Evolutionary conservation across 2,888 invertebrate species (phyloP).

Genomic region (Torymus tubicola): DNA sequence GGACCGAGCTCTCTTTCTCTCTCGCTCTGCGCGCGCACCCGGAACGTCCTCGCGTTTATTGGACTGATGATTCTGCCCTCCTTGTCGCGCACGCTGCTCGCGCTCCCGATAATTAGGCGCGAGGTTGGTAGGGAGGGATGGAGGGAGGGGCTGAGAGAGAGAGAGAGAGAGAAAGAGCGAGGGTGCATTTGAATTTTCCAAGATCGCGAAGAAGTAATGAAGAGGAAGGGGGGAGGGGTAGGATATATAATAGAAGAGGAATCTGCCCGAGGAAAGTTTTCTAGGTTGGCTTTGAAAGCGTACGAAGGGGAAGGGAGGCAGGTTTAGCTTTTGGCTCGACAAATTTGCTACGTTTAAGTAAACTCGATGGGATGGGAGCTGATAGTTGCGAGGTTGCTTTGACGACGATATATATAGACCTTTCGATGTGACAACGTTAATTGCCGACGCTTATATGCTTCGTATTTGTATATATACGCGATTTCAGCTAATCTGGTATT

Average conservation of each 20-base stretch:
- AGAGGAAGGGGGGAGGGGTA: background rate
- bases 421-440: too few relatives aligned
- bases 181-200: constrained; percentile 19
- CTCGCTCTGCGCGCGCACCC: constrained; percentile 18
- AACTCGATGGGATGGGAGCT: too few relatives aligned
- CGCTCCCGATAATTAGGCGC: constrained; percentile 28
- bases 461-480: too few relatives aligned
- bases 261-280: constrained; percentile 5
- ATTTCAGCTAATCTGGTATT: too few relatives aligned
- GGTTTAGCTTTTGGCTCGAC: too few relatives aligned
- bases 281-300: background rate
- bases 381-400: too few relatives aligned
- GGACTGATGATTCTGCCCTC: constrained; percentile 33
- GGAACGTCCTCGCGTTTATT: constrained; percentile 9
- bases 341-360: too few relatives aligned
- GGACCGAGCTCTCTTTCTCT: constrained; percentile 29
- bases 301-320: too few relatives aligned
- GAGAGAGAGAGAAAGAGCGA: background rate
- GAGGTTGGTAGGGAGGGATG: background rate
- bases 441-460: too few relatives aligned
- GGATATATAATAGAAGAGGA: constrained; percentile 7
- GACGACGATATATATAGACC: too few relatives aligned
- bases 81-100: constrained; percentile 18
- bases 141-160: background rate
- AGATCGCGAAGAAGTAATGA: background rate